phyloP scores from a whole-genome alignment of 2,797 vertebrate species.

The Phoebastria nigripes region DNA sequence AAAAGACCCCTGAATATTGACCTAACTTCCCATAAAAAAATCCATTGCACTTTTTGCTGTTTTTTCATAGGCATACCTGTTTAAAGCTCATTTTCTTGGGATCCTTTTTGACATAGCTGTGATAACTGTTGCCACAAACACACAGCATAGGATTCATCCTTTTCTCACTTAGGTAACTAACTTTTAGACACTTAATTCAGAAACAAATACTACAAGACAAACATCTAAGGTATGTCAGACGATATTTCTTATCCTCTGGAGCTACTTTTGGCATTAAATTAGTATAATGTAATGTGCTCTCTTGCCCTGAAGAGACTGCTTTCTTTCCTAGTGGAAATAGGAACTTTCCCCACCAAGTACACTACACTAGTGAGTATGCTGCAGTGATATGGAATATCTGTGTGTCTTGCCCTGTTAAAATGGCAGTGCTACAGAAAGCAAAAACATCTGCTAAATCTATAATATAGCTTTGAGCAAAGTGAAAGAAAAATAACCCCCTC shows the following conservation, averaged over 20 bases:
- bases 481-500: neutral
- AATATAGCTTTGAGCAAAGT: neutral
- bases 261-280: neutral
- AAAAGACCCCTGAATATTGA: neutral
- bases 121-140: neutral
- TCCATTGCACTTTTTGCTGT: accelerated
- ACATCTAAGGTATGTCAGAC: neutral
- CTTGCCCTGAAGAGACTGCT: neutral
- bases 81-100: neutral
- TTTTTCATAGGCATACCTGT: neutral
- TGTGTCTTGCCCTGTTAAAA: neutral
- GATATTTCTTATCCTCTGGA: neutral
- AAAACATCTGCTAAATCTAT: neutral
- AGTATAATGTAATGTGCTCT: accelerated
- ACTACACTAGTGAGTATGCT: neutral
- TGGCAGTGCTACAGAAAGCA: neutral
- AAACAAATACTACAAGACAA: neutral
- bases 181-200: neutral
- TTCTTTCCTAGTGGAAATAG: neutral
- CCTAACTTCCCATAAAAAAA: neutral
- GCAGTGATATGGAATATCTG: neutral
- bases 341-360: neutral
- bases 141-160: neutral
- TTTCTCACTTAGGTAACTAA: neutral
- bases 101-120: neutral